phyloP scores from a whole-genome alignment of 1,140 invertebrate species.

The Drosophila mayri region DNA sequence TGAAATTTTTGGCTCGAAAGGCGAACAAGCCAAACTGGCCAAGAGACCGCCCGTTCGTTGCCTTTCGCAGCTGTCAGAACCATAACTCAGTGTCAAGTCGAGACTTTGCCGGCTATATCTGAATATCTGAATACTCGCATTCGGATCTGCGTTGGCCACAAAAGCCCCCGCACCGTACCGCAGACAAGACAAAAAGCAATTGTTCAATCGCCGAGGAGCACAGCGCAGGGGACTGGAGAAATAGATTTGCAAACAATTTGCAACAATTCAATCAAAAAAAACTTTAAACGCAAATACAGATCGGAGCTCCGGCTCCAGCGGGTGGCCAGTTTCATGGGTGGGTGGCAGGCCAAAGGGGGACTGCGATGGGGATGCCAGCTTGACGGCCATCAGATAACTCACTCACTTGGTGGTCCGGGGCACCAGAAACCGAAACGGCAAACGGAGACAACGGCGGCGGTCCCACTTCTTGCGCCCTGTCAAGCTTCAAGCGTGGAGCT shows the following conservation, averaged over 20 bases:
- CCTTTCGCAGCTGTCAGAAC: conserved; percentile 81
- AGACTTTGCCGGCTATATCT: conserved; percentile 56
- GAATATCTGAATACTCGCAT: conserved; percentile 39
- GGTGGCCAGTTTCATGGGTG: conserved; percentile 17
- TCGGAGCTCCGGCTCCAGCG: conserved; percentile 34
- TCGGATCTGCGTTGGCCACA: conserved; percentile 64
- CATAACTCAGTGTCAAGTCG: conserved; percentile 83
- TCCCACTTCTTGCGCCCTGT: conserved; percentile 62
- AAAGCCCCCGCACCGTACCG: conserved; percentile 66
- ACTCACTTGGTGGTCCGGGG: conserved; percentile 76
- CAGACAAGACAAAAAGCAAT: conserved; percentile 80
- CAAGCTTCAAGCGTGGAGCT: conserved; percentile 36
- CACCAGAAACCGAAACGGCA: conserved; percentile 11
- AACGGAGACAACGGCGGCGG: conserved; percentile 7
- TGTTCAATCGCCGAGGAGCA: conserved; percentile 58
- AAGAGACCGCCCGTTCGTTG: conserved; percentile 39
- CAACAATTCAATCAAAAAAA: conserved; percentile 83
- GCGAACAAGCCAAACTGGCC: conserved; percentile 22
- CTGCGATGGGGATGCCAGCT: conserved; percentile 30
- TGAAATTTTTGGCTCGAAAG: conserved; percentile 21
- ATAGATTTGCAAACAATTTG: conserved; percentile 84
- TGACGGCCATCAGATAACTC: conserved; percentile 80
- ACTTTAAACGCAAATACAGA: conserved; percentile 82
- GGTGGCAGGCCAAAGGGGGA: conserved; percentile 27
- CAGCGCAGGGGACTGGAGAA: conserved; percentile 46